phyloP scores from a whole-genome alignment of 2,113 vertebrate species.

The Lasiurus cinereus region DNA sequence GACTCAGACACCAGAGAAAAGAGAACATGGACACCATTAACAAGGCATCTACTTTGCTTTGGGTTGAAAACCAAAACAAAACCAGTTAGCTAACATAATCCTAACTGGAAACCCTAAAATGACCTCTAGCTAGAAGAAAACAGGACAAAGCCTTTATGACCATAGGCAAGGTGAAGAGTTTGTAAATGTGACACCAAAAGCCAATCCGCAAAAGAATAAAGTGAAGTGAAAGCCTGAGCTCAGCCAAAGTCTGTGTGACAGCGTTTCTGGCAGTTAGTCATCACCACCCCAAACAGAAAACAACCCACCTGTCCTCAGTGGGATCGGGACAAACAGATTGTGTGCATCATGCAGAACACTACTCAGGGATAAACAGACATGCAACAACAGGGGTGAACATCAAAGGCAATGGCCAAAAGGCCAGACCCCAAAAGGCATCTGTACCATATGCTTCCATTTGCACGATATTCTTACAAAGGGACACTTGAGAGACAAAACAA shows the following conservation, averaged over 20 bases:
- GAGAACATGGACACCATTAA: background rate
- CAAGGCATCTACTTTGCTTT: constrained; percentile 1
- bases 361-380: background rate
- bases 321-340: background rate
- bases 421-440: background rate
- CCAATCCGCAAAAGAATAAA: background rate
- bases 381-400: background rate
- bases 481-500: background rate
- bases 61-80: constrained; percentile 33
- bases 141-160: constrained; percentile 1
- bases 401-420: background rate
- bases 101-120: constrained; percentile 41
- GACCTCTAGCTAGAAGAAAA: background rate
- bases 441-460: background rate
- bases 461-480: background rate
- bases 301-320: background rate
- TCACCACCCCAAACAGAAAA: background rate
- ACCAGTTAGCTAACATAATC: background rate
- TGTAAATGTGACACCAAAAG: background rate
- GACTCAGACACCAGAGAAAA: constrained; percentile 32
- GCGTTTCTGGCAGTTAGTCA: background rate
- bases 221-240: constrained; percentile 16
- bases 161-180: background rate
- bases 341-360: background rate
- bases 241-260: background rate